phyloP scores from a whole-genome alignment of 2,888 invertebrate species.

The Neria commutata region DNA sequence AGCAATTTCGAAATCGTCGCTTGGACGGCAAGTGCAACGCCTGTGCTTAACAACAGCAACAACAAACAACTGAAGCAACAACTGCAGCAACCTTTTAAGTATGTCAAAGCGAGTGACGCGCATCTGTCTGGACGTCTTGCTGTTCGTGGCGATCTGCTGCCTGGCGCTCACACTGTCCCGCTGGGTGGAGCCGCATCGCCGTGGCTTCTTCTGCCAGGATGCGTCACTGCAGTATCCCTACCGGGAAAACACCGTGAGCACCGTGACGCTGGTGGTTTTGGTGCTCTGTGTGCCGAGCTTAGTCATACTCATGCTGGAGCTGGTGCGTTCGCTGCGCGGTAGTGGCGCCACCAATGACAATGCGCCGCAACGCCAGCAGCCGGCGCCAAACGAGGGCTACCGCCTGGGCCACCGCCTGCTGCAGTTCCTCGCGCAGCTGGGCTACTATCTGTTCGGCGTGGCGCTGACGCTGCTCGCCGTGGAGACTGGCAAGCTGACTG shows the following conservation, averaged over 20 bases:
- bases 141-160: constrained; percentile 46
- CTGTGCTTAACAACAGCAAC: not conserved
- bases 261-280: constrained; percentile 32
- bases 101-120: constrained; percentile 49
- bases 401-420: constrained; percentile 39
- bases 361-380: constrained; percentile 17
- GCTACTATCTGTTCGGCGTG: constrained; percentile 50
- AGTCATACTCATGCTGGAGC: constrained; percentile 48
- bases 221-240: constrained; percentile 51
- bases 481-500: constrained; percentile 42
- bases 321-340: constrained; percentile 46
- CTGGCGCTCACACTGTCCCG: constrained; percentile 40
- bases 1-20: not conserved
- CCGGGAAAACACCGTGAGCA: constrained; percentile 39
- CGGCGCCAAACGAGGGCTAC: constrained; percentile 22
- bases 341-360: not conserved
- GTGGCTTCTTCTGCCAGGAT: constrained; percentile 55
- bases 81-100: constrained; percentile 5
- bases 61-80: not conserved
- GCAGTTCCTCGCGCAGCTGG: constrained; percentile 47
- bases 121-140: constrained; percentile 47
- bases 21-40: not conserved
- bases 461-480: constrained; percentile 46
- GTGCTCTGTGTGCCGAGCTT: constrained; percentile 41
- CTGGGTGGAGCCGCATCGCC: constrained; percentile 43